Evolutionary conservation across 2,113 vertebrate species (phyloP).

Genomic region (Triplophysa siluroides): DNA sequence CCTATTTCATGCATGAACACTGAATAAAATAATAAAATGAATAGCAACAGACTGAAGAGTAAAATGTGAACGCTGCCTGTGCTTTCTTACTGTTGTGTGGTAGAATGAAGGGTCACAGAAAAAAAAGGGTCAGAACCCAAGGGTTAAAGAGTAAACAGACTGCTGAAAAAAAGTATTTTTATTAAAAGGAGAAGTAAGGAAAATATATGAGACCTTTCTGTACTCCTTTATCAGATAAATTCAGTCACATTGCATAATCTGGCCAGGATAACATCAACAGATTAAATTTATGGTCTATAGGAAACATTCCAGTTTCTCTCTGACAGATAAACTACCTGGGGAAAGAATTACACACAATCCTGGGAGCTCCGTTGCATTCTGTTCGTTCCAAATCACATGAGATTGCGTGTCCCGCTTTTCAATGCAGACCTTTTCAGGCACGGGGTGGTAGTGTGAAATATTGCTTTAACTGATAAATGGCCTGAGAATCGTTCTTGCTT

Average conservation of each 20-base stretch:
- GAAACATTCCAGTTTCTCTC: conserved; percentile 10
- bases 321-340: conserved; percentile 37
- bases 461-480: neutral
- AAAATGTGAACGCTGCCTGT: no score
- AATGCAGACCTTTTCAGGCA: neutral
- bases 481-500: neutral
- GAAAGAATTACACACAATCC: conserved; percentile 8
- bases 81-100: no score
- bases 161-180: neutral
- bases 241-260: conserved; percentile 15
- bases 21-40: no score
- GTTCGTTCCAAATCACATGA: conserved; percentile 25
- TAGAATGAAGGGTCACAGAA: no score
- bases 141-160: neutral
- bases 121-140: no score
- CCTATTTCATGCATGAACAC: no score
- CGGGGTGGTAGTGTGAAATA: neutral
- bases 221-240: conserved; percentile 8
- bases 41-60: no score
- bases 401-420: conserved; percentile 22
- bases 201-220: neutral
- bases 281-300: conserved; percentile 30
- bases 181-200: neutral
- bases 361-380: conserved; percentile 25
- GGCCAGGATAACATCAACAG: conserved; percentile 1